Percentiles rank a stretch among this genome's conserved stretches.
phyloP scores from a whole-genome alignment of 2,888 invertebrate genomes.

The Carabus problematicus region DNA sequence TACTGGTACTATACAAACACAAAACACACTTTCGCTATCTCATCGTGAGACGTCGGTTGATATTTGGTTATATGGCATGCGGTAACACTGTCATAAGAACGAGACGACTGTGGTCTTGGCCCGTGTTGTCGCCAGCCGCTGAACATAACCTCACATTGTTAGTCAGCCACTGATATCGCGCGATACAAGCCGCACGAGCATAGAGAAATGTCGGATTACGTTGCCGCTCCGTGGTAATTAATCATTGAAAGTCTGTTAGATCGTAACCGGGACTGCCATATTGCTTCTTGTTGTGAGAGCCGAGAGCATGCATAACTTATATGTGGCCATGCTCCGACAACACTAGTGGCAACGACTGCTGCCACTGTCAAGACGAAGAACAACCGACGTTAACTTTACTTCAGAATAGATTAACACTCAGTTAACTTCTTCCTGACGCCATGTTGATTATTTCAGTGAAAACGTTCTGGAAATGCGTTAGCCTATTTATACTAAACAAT shows the following conservation, averaged over 20 bases:
- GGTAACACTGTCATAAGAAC: constrained; percentile 12
- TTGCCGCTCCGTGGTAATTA: constrained; percentile 2
- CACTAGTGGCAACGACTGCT: too few species aligned
- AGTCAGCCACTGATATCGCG: constrained; percentile 17
- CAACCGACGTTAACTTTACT: too few species aligned
- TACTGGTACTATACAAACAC: constrained; percentile 1
- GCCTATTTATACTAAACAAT: too few species aligned
- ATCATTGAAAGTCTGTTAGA: constrained; percentile 24
- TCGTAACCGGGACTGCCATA: constrained; percentile 16
- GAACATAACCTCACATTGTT: constrained; percentile 22
- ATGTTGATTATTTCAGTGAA: too few species aligned
- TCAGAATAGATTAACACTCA: too few species aligned
- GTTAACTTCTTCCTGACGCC: too few species aligned
- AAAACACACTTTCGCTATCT: constrained; percentile 7
- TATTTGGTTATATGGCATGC: too few species aligned
- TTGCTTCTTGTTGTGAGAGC: constrained; percentile 12
- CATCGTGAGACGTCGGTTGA: constrained; percentile 5
- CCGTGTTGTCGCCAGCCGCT: constrained; percentile 3
- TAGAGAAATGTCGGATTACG: constrained; percentile 20
- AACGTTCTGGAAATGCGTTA: too few species aligned
- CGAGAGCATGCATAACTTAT: constrained; percentile 17
- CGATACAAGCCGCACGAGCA: constrained; percentile 16
- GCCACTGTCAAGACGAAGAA: too few species aligned
- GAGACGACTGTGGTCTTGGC: constrained; percentile 8
- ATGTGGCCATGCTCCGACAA: too few species aligned